These are phyloP conservation scores for Spisula subtruncata DNA, from an alignment of 2,888 invertebrate species.

Conservation along the genomic window DNA sequence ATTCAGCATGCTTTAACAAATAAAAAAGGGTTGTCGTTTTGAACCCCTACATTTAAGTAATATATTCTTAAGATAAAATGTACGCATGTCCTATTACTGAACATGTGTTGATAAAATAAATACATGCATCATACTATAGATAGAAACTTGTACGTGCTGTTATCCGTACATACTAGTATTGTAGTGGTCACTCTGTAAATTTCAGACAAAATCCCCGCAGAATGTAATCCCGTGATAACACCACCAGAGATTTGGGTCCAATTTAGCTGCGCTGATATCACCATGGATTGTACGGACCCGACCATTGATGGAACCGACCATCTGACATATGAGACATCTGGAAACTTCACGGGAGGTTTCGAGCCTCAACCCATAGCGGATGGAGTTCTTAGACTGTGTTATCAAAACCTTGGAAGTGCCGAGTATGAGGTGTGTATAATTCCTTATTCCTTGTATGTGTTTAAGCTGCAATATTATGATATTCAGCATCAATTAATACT, in stretches of 20 bases:
- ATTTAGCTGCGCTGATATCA: slow-evolving; percentile 58
- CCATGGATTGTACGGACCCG: slow-evolving; percentile 73
- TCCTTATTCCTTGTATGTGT: too few species aligned
- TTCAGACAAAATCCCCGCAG: slow-evolving; percentile 62
- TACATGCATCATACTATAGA: too few species aligned
- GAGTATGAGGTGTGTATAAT: slow-evolving; percentile 43
- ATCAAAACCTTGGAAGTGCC: slow-evolving; percentile 40
- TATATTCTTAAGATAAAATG: too few species aligned
- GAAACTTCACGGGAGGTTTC: slow-evolving; percentile 40
- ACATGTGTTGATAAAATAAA: too few species aligned
- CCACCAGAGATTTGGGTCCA: slow-evolving; percentile 70
- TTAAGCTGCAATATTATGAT: too few species aligned
- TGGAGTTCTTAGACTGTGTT: slow-evolving; percentile 55
- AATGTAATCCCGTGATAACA: slow-evolving; percentile 56
- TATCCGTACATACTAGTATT: not conserved
- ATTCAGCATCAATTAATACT: too few species aligned
- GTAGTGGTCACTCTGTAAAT: not conserved
- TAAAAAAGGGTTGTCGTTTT: too few species aligned
- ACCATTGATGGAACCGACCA: slow-evolving; percentile 44
- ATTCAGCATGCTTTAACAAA: too few species aligned
- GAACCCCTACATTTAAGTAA: too few species aligned
- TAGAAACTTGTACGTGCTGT: too few species aligned
- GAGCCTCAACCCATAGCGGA: not conserved
- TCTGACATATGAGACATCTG: not conserved
- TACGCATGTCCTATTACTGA: too few species aligned